Evolutionary conservation across 1,140 invertebrate genomes (phyloP), one percentile per base, ranked within the genome.

Genomic region (Adoxophyes honmai): DNA sequence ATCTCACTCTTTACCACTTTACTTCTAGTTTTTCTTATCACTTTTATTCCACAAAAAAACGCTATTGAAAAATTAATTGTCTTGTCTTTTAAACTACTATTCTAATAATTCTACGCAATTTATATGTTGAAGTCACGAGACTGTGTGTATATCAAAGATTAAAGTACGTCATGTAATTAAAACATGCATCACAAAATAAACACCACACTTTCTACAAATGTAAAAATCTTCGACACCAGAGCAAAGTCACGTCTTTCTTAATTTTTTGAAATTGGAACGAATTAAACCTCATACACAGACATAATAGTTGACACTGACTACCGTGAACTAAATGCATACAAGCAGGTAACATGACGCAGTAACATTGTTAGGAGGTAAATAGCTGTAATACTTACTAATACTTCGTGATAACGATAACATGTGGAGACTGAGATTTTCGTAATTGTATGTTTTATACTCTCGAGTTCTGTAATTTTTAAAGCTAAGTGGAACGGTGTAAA

Each of bases 321-420:
- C 44, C 37, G 55, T 62, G 60, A 62, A 44, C 59, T 60, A 59
- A 62, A 62, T 53, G 56, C 57, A 62, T 55, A 42, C 62, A 52
- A 21, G 37, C 53, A 37, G 9, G 13, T 28, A 39, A 34, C 59
- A n/a, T 8, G 35, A 57, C 64, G 65, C 60, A 37, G 15, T 67
- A 68, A 70, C 71, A 53, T 74, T 74, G 71, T 60, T 42, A 34
- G 34, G 59, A 18, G 52, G 70, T 62, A 59, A 28, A 61, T n/a
- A n/a, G 8, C 4, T 28, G 6, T 33, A 28, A 48, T 48, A 28
- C 21, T 2, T 28, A 28, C 21, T 28, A 28, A 28, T n/a, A n/a
- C n/a, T n/a, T n/a, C n/a, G n/a, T 28, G 21, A 28, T 28, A 28
- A 28, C 2, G 21, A 28, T 28, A 28, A 28, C 21, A 28, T 6